These are phyloP conservation scores for Orthosia incerta DNA, from an alignment of 2,888 invertebrate genomes.

Conservation along the genomic window DNA sequence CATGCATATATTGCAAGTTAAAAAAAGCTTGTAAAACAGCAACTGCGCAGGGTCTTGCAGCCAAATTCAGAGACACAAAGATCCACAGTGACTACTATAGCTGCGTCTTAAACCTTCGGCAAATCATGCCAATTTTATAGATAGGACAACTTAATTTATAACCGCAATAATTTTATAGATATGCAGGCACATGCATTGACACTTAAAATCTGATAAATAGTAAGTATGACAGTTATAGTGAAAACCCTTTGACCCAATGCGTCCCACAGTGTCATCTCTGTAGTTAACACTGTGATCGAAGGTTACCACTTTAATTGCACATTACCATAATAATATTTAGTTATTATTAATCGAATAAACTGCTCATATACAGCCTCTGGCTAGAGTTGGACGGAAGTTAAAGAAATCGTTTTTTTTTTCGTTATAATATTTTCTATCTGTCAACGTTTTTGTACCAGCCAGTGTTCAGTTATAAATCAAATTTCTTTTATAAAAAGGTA, in stretches of 20 bases:
- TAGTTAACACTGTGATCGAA: conserved; percentile 71
- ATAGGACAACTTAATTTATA: neutral
- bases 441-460: conserved; percentile 24
- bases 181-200: conserved; percentile 44
- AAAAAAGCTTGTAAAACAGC: no score
- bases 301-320: conserved; percentile 73
- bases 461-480: conserved; percentile 48
- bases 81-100: neutral
- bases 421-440: conserved; percentile 5
- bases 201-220: conserved; percentile 26
- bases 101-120: neutral
- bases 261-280: conserved; percentile 59
- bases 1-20: no score
- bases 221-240: conserved; percentile 21
- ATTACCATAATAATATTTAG: conserved; percentile 72
- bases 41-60: no score
- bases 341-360: conserved; percentile 74
- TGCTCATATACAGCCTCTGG: conserved; percentile 73
- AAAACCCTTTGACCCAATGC: conserved; percentile 54
- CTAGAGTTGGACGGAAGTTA: conserved; percentile 58
- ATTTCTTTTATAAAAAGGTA: conserved; percentile 49
- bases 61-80: no score
- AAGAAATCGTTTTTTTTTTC: conserved; percentile 17
- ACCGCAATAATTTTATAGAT: conserved; percentile 3
- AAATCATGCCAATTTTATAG: neutral